Base-by-base conservation (phyloP, 2,888 invertebrate genomes). In the Parasteatoda lunata region DNA sequence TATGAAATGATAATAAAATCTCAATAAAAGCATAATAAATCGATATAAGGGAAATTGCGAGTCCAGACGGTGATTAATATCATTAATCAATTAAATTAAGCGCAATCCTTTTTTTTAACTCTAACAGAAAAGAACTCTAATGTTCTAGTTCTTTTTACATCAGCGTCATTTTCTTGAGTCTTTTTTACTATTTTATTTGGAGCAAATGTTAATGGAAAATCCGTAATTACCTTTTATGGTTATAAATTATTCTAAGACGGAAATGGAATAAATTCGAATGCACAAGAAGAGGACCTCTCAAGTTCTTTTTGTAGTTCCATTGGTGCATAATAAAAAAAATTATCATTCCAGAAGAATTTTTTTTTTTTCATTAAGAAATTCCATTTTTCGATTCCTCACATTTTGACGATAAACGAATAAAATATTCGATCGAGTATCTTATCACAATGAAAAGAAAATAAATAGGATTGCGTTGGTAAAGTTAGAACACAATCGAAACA, bases 81-180 rank as follows among this genome's bases (percentile, higher is more conserved):
- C 77, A 71, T 84, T 77, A 71, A 84, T 84, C 83, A 84, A 84
- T 84, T 84, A 84, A 84, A 84, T 71, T 84, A 77, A 3, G 70
- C 83, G 72, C 77, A 77, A 84, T 84, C 77, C 77, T 77, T 77
- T 84, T 77, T 84, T 77, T 84, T 84, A 84, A 77, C 77, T 69
- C 15, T 71, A 72, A 59, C 72, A 84, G 71, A 65, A 70, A 54
- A 59, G 66, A 77, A 71, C 77, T 70, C 70, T 84, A 66, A 77
- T 66, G 77, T 75, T 72, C 65, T 13, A 51, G 49, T 70, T 45
- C 72, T 84, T 83, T 71, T 84, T 71, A 84, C 77, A 59, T 77
- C 70, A 64, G 77, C 72, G 83, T 84, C 83, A 77, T 84, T 82
- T 82, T 82, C 70, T n/a, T 30, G 54, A 52, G 52, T 48, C 68